A percentile compares a stretch with the other conserved stretches of the same genome.
Evolutionary conservation across 2,797 vertebrate genomes (phyloP).

Genomic region (Argyrosomus regius): DNA sequence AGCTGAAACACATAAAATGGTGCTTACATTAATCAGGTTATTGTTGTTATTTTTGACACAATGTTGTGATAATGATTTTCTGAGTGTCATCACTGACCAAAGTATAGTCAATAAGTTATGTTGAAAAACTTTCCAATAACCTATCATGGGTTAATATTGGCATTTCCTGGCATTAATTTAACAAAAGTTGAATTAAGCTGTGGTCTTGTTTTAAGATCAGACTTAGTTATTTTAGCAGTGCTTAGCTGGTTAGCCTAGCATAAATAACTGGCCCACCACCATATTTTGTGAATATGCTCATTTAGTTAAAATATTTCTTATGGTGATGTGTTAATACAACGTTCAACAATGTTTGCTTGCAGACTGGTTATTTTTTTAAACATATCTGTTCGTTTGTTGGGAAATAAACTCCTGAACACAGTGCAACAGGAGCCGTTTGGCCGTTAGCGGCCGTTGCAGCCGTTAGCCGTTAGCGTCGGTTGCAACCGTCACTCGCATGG

Average conservation of each 20-base stretch:
- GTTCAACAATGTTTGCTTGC: not conserved
- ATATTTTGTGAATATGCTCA: not conserved
- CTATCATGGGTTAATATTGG: not conserved
- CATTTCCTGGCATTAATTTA: not conserved
- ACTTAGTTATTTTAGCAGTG: too few species aligned
- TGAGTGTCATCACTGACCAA: not conserved
- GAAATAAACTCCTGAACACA: fast-evolving
- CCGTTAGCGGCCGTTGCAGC: not conserved
- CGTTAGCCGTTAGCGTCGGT: slow-evolving; percentile 27
- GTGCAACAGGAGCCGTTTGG: not conserved
- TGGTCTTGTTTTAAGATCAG: too few species aligned
- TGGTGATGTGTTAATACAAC: too few species aligned
- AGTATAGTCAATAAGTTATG: too few species aligned
- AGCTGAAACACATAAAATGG: not conserved
- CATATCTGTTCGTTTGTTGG: fast-evolving
- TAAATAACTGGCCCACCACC: not conserved
- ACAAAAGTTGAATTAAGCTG: not conserved
- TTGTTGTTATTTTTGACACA: not conserved
- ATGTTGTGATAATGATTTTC: not conserved
- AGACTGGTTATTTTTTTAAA: not conserved
- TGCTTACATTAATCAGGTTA: not conserved
- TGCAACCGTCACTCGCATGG: slow-evolving; percentile 10
- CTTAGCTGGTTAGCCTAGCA: not conserved
- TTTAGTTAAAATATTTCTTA: not conserved
- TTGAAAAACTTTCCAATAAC: too few species aligned